A percentile compares a stretch with the other conserved stretches of the same genome.
These are phyloP conservation scores for Pygathrix nemaeus DNA, from an alignment of 2,113 vertebrate genomes.

Conservation along the genomic window DNA sequence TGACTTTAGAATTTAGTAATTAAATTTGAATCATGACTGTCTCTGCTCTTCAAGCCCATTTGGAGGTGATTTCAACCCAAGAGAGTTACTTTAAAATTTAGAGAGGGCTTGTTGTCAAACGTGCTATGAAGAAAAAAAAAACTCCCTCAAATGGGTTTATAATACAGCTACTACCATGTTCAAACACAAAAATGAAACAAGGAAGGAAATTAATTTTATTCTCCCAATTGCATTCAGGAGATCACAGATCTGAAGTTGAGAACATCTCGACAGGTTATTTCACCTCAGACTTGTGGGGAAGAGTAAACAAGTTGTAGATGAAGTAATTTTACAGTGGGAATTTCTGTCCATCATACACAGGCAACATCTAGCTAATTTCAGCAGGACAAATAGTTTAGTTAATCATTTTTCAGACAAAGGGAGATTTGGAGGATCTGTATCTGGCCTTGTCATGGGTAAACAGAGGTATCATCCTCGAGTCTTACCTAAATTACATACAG, in stretches of 20 bases:
- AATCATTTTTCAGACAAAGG: not conserved
- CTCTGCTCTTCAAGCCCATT: not conserved
- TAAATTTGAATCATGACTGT: constrained; percentile 45
- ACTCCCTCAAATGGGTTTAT: not conserved
- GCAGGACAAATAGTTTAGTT: not conserved
- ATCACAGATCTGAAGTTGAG: not conserved
- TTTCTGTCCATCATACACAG: not conserved
- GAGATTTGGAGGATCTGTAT: not conserved
- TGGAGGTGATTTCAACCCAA: constrained; percentile 31
- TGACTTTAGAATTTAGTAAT: constrained; percentile 46
- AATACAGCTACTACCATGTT: not conserved
- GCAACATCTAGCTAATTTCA: not conserved
- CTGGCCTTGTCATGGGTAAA: not conserved
- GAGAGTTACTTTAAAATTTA: constrained; percentile 54
- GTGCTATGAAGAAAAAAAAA: not conserved
- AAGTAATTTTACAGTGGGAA: not conserved
- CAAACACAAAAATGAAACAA: not conserved
- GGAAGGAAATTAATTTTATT: not conserved
- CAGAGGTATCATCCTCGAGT: not conserved
- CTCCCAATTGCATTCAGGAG: not conserved
- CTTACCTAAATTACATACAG: not conserved
- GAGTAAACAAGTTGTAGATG: too few relatives aligned
- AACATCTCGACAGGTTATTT: not conserved
- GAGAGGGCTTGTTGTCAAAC: constrained; percentile 21
- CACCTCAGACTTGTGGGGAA: not conserved